phyloP scores from a whole-genome alignment of 2,113 vertebrate genomes.

The Hystrix cristata region DNA sequence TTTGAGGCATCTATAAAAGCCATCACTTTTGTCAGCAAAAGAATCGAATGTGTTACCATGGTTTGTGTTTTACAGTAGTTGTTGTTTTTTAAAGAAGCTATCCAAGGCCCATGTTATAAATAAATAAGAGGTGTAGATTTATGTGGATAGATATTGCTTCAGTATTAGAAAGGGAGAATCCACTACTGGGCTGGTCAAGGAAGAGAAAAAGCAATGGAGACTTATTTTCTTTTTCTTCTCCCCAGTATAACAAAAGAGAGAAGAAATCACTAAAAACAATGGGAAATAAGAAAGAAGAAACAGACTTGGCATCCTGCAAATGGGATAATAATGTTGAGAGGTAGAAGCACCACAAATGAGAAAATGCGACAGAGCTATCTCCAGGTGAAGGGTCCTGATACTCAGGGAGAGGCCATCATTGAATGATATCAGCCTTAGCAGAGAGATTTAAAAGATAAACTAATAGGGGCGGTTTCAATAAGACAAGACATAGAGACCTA shows the following conservation, averaged over 20 bases:
- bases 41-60: neutral
- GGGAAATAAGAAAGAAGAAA: neutral
- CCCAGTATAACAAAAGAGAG: neutral
- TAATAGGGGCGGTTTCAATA: neutral
- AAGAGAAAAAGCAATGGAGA: neutral
- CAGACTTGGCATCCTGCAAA: neutral
- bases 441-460: neutral
- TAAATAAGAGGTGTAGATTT: constrained; percentile 53
- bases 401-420: neutral
- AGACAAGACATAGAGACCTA: neutral
- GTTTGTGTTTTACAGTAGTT: constrained; percentile 10
- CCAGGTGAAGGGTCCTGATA: neutral
- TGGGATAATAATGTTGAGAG: neutral
- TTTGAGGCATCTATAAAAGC: constrained; percentile 15
- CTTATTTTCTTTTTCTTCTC: constrained; percentile 35
- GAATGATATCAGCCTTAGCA: neutral
- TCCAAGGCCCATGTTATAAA: neutral
- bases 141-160: neutral
- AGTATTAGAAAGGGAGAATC: constrained; percentile 27
- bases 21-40: constrained; percentile 26
- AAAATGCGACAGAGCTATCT: constrained; percentile 15
- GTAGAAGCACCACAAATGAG: neutral
- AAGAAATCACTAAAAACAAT: neutral
- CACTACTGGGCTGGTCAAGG: neutral
- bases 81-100: constrained; percentile 1